Evolutionary conservation across 2,888 invertebrate genomes (phyloP), one percentile per base, ranked within the genome.

Genomic region (Automeris io): DNA sequence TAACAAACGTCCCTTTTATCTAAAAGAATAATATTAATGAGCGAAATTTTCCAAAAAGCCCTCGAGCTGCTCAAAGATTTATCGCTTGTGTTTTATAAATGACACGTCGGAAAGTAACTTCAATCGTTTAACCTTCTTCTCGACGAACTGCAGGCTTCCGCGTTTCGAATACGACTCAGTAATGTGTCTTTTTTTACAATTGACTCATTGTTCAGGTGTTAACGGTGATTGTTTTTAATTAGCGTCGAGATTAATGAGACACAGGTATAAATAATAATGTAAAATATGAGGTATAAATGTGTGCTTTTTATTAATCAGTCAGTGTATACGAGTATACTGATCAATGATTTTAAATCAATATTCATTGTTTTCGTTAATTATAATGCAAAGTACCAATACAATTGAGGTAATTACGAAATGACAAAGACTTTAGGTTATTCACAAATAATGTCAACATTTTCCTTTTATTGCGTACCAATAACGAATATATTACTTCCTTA

Each of bases 1-100:
- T 58, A 68, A 64, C 65, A 67, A 67, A 68, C 78, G 80, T 80
- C 70, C 72, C 70, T 78, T 79, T 78, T 76, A 68, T 70, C 58
- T 64, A 68, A 72, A 57, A 29, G 13, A 16, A 58, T 68, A 59
- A 61, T 69, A 72, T 70, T 69, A 70, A 71, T 68, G 67, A 72
- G 72, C 66, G 78, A 79, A 80, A 78, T 74, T 69, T 55, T 43
- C 42, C 50, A 57, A 54, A 54, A 46, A 54, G 47, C 51, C 50
- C 45, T 41, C 47, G 49, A 54, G 53, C 51, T 41, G 40, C 48
- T 50, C 47, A 39, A 52, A 49, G 54, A 61, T 62, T 62, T 61
- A 65, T 61, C 55, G 51, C 51, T 38, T 46, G 37, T 47, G 37
- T 57, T 49, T 55, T 47, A 46, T 44, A 51, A 57, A 50, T 62